Evolutionary conservation across 2,113 vertebrate species (phyloP), one percentile per base, ranked within the genome.

Genomic region (Pandion haliaetus): DNA sequence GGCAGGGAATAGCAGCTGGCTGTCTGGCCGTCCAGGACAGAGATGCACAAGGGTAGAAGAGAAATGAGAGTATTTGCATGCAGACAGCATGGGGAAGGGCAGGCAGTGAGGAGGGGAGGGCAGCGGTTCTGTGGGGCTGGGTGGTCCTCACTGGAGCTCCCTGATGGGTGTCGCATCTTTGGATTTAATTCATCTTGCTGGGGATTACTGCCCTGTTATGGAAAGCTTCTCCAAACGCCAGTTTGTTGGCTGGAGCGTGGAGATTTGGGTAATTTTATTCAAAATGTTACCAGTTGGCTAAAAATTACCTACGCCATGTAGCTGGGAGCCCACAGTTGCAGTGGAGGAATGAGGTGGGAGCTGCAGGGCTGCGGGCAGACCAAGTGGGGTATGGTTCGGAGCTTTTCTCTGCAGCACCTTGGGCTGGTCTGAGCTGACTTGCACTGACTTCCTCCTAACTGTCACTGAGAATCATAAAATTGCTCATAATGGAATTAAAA

Each of bases 1-100:
- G 96, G 88, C 93, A 59, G 88, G 97, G 97, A 96, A 97, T 50
- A 96, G 94, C 97, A 97, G 90, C 94, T 63, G 42, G 10, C 24
- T 54, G 24, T 5, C 31, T 8, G 32, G 23, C 44, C 2, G 17
- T 8, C 21, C 66, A 1, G 85, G 90, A 40, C 19, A 8, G 47
- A 47, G 62, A 44, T 31, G 26, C 55, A 6, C 26, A 62, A 28
- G 26, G 14, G 6, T 6, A 10, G 70, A 24, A 61, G 29, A 58
- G 65, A 40, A 65, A 44, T 11, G 13, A 28, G 70, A 18, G 8
- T 8, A 5, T 47, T 18, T 10, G 16, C 28, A 34, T 23, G 59
- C 45, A 9, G 42, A 18, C 40, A 40, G 25, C 0, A 0, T 20
- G 50, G 81, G 50, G 55, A 80, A 38, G 57, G 70, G 54, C 50